Conservation (phyloP, 2,888 invertebrate species). For the Sminthurides aquaticus region DNA sequence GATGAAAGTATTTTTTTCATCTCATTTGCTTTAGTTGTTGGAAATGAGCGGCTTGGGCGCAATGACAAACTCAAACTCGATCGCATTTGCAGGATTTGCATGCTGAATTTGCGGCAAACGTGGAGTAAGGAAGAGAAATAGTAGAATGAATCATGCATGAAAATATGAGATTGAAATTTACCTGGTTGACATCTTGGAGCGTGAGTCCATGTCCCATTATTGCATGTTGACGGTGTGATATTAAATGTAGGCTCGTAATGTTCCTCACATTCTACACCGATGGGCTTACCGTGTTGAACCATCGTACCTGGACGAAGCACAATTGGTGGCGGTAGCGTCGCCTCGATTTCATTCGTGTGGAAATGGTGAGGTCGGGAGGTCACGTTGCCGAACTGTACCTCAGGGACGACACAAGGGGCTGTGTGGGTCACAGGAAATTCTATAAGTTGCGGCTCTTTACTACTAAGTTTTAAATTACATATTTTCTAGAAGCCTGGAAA, state of each 20-base stretch:
- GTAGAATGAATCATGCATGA: too few relatives aligned
- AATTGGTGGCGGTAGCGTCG: constrained; percentile 15
- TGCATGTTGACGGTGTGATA: constrained; percentile 64
- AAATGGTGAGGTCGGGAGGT: constrained; percentile 38
- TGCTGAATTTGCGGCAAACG: too few relatives aligned
- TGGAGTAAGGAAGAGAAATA: not conserved
- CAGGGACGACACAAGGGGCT: constrained; percentile 91
- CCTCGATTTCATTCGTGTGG: constrained; percentile 17
- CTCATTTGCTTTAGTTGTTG: not conserved
- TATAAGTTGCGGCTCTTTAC: not conserved
- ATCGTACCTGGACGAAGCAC: constrained; percentile 43
- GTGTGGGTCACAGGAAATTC: constrained; percentile 33
- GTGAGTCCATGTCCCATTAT: constrained; percentile 92
- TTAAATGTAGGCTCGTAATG: constrained; percentile 64
- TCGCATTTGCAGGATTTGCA: not conserved
- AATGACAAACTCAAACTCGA: not conserved
- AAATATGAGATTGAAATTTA: constrained; percentile 44
- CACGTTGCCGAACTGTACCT: constrained; percentile 50
- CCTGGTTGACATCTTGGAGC: constrained; percentile 79
- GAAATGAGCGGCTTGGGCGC: not conserved
- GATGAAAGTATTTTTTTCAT: not conserved
- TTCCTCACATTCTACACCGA: constrained; percentile 70
- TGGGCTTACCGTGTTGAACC: constrained; percentile 63
- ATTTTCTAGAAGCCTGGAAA: too few relatives aligned
- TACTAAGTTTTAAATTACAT: not conserved